Evolutionary conservation across 64 coral and sea anemone genomes (phyloP), one percentile per base, ranked within the genome.

Genomic region (Orbicella faveolata): DNA sequence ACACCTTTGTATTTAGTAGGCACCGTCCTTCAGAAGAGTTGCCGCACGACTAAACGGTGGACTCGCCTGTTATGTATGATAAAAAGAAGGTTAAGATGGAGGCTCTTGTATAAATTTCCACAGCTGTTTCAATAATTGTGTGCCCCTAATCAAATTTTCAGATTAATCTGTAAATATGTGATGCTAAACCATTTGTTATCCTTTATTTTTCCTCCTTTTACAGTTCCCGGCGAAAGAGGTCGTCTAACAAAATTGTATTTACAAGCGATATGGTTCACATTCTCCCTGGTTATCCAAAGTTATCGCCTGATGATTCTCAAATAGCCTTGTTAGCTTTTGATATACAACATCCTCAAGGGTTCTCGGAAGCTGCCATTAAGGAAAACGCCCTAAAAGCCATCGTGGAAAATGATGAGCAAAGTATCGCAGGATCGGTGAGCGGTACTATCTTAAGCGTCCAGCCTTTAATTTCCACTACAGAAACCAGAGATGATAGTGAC

Each of bases 211-310:
- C 11, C 1, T 13, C 26, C 55, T 57, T 57, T 79, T 55, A 59
- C 33, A 83, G 59, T 41, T 26, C 21, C 10, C 67, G 67, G 6
- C 67, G 67, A 26, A 70, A 12, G n/a, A 4, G 67, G 25, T 70
- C 67, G 9, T 83, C 61, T 36, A 4, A 51, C 20, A 37, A 65
- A 16, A 65, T 83, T 33, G 9, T 2, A 39, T 83, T 83, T 21
- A 20, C 80, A 18, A 10, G 6, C 20, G 61, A 83, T 65, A 83
- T 83, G 61, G 80, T 83, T 83, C 59, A 83, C 5, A 64, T 83
- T 66, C 18, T 83, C 13, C 80, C 80, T 36, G 80, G 80, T 64
- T 83, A 83, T 39, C 80, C 80, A 61, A 83, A 37, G 61, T 15
- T 13, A 8, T 83, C 80, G 39, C 6, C 16, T 10, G 59, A 65